A percentile compares a stretch with the other conserved stretches of the same genome.
phyloP scores from a whole-genome alignment of 2,888 invertebrate species.

The Papilio demoleus region DNA sequence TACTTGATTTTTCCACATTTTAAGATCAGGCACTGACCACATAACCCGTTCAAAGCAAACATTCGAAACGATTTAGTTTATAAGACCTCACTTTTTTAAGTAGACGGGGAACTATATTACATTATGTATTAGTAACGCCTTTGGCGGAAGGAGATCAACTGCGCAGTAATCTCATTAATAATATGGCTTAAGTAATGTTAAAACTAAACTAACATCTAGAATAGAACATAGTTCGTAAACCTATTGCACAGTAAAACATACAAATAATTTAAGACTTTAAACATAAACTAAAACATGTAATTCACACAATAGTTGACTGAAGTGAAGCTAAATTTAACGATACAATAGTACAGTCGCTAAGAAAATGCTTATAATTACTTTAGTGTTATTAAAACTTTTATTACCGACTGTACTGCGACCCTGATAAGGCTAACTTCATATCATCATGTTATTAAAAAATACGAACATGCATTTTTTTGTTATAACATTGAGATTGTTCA shows the following conservation, averaged over 20 bases:
- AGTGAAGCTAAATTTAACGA: neutral
- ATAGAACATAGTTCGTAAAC: slow-evolving; percentile 54
- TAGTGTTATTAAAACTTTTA: neutral
- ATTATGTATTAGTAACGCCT: slow-evolving; percentile 59
- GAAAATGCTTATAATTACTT: neutral
- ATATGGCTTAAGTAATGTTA: slow-evolving; percentile 60
- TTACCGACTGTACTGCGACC: neutral
- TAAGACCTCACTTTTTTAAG: slow-evolving; percentile 72
- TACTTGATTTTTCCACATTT: slow-evolving; percentile 60
- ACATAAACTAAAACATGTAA: slow-evolving; percentile 38
- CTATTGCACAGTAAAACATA: slow-evolving; percentile 60
- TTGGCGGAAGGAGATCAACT: slow-evolving; percentile 70
- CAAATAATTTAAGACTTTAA: slow-evolving; percentile 48
- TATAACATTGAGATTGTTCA: slow-evolving; percentile 6
- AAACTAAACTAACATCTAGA: slow-evolving; percentile 49
- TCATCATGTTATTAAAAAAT: neutral
- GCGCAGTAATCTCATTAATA: slow-evolving; percentile 68
- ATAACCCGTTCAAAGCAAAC: slow-evolving; percentile 62
- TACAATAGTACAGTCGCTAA: neutral
- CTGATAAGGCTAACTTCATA: neutral
- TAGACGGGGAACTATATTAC: slow-evolving; percentile 47
- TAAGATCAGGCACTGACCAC: slow-evolving; percentile 70
- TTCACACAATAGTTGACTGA: slow-evolving; percentile 23
- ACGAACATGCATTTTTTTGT: neutral
- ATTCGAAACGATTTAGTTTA: slow-evolving; percentile 52